Base-by-base conservation (phyloP, 2,113 vertebrate species). In the Ammodramus savannarum region DNA sequence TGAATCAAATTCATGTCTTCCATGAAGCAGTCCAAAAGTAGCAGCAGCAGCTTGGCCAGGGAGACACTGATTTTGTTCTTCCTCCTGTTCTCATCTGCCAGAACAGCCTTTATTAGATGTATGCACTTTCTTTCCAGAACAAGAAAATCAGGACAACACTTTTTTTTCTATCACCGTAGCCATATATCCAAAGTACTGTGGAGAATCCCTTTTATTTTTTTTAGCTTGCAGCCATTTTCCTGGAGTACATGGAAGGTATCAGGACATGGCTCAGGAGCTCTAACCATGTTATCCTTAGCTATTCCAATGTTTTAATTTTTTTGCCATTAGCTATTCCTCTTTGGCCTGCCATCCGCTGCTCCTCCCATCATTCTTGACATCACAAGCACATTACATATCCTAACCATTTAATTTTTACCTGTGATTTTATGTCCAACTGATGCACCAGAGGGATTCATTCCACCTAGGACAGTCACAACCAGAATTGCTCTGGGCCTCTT, bases 1-100 rank as follows among this genome's bases (percentile, higher is more conserved):
- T 85, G 36, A 90, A 95, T 86, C 69, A 92, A 96, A 92, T 92
- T 90, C 52, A 27, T 6, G 27, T 41, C 94, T 89, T 94, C 91
- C 89, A 92, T 58, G 78, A 82, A 94, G 72, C 66, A 68, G 61
- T 61, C 86, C 87, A 85, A 95, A 93, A 95, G 83, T 43, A 84
- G 80, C 69, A 92, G 74, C 55, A 78, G 89, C 89, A 81, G 68
- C 69, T 80, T 87, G 27, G 80, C 58, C 57, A 84, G 77, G 59
- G 38, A 93, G 54, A 51, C 67, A 58, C 79, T 46, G 59, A 77
- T 94, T 81, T 67, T 79, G n/a, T 83, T 90, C 55, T n/a, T 84
- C 52, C 25, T 84, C 48, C 76, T 71, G 36, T 43, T 92, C 55
- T 80, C 59, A 58, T 77, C 58, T 84, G 77, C 69, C 69, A 84